Evolutionary conservation across 2,113 vertebrate species (phyloP), one percentile per base, ranked within the genome.

Genomic region (Mastomys natalensis): DNA sequence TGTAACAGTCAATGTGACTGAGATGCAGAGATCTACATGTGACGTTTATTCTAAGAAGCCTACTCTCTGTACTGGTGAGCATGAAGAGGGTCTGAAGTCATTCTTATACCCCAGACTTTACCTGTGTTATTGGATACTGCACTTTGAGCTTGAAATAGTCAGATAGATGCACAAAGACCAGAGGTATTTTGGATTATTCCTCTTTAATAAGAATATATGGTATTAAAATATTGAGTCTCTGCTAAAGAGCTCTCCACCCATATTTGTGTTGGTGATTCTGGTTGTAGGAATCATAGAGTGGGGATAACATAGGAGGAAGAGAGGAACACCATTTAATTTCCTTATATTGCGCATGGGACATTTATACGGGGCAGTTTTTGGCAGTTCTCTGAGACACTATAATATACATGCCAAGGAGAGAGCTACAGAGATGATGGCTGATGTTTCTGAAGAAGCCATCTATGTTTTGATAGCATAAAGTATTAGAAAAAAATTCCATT

Each of bases 241-340:
- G 77, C 84, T 17, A 43, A 87, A 84, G 73, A 84, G 73, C 58
- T 31, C 5, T 86, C 55, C 31, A 15, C 29, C 48, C 73, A 17
- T n/a, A 66, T 80, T 58, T 94, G 58, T 94, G 40, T 80, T 55
- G 70, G 77, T 29, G 74, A 87, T 94, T 93, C 87, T 91, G 73
- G 87, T 91, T 87, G 21, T 84, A 53, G 62, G 68, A 74, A 88
- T 48, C 22, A 17, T 29, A 82, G 68, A 94, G n/a, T 0, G 15
- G 22, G 53, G 17, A 22, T 85, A 48, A 51, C 45, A 64, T 51
- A 76, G 37, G 3, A 1, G 7, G 0, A 55, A 73, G 26, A 85
- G 16, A 95, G 58, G 55, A 89, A 91, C 37, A 82, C 26, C 40
- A 43, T 84, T 95, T 77, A 45, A 53, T 72, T 91, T 91, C 77